Evolutionary conservation across 2,113 vertebrate genomes (phyloP).

Genomic region (Ptilonorhynchus violaceus): DNA sequence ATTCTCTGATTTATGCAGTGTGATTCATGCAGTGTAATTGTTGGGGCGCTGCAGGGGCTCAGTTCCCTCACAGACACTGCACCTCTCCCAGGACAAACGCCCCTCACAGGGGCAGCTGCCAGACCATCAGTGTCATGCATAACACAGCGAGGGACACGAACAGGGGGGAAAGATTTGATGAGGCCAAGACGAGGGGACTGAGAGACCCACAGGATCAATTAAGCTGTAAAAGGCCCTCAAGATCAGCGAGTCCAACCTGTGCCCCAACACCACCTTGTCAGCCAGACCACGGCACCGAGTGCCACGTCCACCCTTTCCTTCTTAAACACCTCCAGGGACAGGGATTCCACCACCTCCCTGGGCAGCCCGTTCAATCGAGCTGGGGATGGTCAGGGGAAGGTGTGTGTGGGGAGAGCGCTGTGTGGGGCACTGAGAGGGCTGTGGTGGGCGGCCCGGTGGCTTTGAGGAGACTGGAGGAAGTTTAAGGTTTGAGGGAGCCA

Average conservation of each 20-base stretch:
- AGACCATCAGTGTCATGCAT: rapidly evolving
- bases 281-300: background rate
- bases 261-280: background rate
- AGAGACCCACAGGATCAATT: background rate
- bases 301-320: background rate
- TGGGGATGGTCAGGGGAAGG: background rate
- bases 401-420: background rate
- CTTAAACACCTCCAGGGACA: background rate
- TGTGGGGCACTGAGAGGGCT: background rate
- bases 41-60: background rate
- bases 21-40: background rate
- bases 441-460: background rate
- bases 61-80: background rate
- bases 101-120: background rate
- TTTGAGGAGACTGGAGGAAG: background rate
- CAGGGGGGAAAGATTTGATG: rapidly evolving
- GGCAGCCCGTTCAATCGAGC: rapidly evolving
- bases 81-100: rapidly evolving
- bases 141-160: rapidly evolving
- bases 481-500: too few species aligned
- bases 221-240: background rate
- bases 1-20: background rate
- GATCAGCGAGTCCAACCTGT: background rate
- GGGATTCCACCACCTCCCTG: too few species aligned
- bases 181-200: rapidly evolving